These are phyloP conservation scores for Hydractinia symbiolongicarpus DNA, from an alignment of 30 jellyfish, hydroid and myxozoan species.

Conservation along the genomic window DNA sequence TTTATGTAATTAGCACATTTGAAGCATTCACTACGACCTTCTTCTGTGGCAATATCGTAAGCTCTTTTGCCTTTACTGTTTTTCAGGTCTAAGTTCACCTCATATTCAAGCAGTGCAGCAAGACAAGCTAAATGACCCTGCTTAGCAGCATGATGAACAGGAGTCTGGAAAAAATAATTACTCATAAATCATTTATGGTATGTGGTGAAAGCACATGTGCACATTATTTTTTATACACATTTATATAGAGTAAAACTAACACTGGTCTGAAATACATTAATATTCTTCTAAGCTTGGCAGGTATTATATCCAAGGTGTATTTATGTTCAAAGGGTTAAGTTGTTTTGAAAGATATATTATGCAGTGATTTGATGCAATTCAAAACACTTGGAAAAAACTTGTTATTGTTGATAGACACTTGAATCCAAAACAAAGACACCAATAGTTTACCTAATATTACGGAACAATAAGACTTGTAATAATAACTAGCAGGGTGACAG, in stretches of 20 bases:
- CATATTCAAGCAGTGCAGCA: slow-evolving; percentile 72
- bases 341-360: no score
- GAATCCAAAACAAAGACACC: no score
- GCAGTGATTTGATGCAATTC: no score
- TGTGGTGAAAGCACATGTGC: no score
- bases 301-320: no score
- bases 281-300: neutral
- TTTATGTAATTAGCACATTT: slow-evolving; percentile 41
- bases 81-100: slow-evolving; percentile 56
- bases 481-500: no score
- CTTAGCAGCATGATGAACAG: slow-evolving; percentile 87
- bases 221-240: neutral
- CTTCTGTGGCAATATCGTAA: slow-evolving; percentile 42
- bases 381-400: no score
- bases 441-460: no score
- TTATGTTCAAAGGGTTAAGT: no score
- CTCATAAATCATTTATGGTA: no score
- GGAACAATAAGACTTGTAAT: no score
- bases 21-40: slow-evolving; percentile 25
- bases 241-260: neutral
- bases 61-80: slow-evolving; percentile 64
- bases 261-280: neutral
- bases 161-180: slow-evolving; percentile 44
- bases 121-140: slow-evolving; percentile 44
- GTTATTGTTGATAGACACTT: no score